Evolutionary conservation across 2,888 invertebrate genomes (phyloP), one percentile per base, ranked within the genome.

Genomic region (Nebria salina): DNA sequence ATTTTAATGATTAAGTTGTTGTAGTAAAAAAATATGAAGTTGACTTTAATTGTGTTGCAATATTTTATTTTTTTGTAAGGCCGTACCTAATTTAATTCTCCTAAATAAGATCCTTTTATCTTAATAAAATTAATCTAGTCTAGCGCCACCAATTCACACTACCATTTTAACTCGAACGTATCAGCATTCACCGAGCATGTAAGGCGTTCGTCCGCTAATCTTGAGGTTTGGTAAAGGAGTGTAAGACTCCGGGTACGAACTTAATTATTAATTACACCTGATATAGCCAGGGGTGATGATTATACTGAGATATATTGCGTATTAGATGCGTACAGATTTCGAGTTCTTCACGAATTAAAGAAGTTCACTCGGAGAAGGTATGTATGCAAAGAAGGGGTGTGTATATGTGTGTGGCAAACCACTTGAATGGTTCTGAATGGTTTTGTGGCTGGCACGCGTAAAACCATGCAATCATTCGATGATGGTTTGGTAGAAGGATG

Each of bases 221-320:
- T 70, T 70, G 54, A 54, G 54, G 54, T 54, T 54, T 11, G 54
- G 54, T 54, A 54, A 54, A 54, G 54, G 54, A 54, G 54, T 13
- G 8, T 8, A 54, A 54, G 54, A 54, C 54, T 54, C 9, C 70
- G 34, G 70, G 70, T 70, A 34, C 9, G 13, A 66, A 43, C 79
- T 79, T 79, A 79, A 79, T 79, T 79, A 79, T 43, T 79, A 79
- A 79, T 79, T 79, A 79, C 79, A 43, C 68, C 66, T 70, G 26
- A 70, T 26, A 25, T 34, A 34, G 20, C 70, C 26, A 70, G 70
- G 11, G 68, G 68, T 76, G 76, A 20, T 76, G 66, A 76, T 76
- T 77, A 72, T 68, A 72, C 25, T 25, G 54, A 65, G 74, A 74
- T 65, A 78, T 73, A 25, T 41, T 41, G 65, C 54, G 54, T 54